Evolutionary conservation across 2,797 vertebrate genomes (phyloP).

Genomic region (Mus caroli): DNA sequence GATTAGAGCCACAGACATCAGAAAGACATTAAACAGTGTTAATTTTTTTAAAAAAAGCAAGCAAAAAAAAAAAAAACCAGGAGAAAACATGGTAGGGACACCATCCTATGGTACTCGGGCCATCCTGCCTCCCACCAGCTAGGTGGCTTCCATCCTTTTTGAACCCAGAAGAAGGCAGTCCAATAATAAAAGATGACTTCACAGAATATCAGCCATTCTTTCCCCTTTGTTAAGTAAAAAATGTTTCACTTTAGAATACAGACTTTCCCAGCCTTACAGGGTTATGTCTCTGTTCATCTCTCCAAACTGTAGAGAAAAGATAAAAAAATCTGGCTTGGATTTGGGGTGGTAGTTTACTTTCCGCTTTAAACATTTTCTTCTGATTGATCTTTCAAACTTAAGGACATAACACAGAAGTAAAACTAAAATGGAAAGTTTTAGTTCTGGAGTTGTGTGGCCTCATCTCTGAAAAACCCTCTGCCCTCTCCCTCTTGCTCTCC

Average conservation of each 20-base stretch:
- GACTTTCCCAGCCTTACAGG: neutral
- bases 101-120: fast-evolving
- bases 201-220: neutral
- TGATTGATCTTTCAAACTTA: conserved; percentile 5
- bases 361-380: conserved; percentile 4
- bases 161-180: neutral
- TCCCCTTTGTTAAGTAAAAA: conserved; percentile 47
- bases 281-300: neutral
- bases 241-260: conserved; percentile 45
- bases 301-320: neutral
- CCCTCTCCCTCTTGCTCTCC: neutral
- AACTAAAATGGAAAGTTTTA: neutral
- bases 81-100: too few species aligned
- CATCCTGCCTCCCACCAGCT: neutral
- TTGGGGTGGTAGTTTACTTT: conserved; percentile 15
- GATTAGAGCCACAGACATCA: neutral
- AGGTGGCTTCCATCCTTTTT: neutral
- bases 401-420: neutral
- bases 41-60: conserved; percentile 33
- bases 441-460: neutral
- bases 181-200: neutral
- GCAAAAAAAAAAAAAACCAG: neutral
- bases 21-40: conserved; percentile 23
- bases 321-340: neutral
- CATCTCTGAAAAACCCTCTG: neutral